Base-by-base conservation (phyloP, 2,888 invertebrate species). In the Dasypolia templi region DNA sequence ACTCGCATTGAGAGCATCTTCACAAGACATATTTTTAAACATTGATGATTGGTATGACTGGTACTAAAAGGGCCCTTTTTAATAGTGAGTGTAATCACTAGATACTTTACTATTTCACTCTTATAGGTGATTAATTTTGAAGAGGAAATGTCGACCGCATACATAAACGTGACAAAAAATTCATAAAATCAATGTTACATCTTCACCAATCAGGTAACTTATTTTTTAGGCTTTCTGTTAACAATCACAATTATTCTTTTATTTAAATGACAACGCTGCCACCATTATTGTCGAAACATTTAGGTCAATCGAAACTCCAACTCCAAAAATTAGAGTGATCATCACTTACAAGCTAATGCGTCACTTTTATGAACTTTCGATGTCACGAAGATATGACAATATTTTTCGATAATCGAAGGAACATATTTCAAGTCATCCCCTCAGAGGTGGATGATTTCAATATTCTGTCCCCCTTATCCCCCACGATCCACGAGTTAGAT, bases 321-420 rank as follows among this genome's bases (percentile, higher is more conserved):
- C 32, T 53, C 39, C 14, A 32, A 68, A 39, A 3, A 75, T 39
- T 62, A 56, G 0, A 35, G 11, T 14, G 3, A 29, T 49, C 42
- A 53, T 53, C 19, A 76, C 32, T 53, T n/a, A 67, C n/a, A 19
- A 35, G 76, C 14, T 61, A 62, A 71, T 71, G 22, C 29, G 0
- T 6, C n/a, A 51, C 32, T 66, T 61, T 51, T 46, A 78, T 53
- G 32, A 63, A 79, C 46, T 71, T 66, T 71, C 44, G n/a, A 35
- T 66, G 42, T 49, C 42, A 51, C 66, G 39, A 17, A 51, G 14
- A 9, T 17, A 39, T 46, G 42, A 42, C 39, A 56, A 82, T 77
- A 39, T 71, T 82, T 66, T 78, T 56, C 49, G 14, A 62, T 70
- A 62, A 78, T 78, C 39, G 5, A 46, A 22, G 9, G 17, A 59